Evolutionary conservation across 2,113 vertebrate genomes (phyloP).

Genomic region (Pholis gunnellus): DNA sequence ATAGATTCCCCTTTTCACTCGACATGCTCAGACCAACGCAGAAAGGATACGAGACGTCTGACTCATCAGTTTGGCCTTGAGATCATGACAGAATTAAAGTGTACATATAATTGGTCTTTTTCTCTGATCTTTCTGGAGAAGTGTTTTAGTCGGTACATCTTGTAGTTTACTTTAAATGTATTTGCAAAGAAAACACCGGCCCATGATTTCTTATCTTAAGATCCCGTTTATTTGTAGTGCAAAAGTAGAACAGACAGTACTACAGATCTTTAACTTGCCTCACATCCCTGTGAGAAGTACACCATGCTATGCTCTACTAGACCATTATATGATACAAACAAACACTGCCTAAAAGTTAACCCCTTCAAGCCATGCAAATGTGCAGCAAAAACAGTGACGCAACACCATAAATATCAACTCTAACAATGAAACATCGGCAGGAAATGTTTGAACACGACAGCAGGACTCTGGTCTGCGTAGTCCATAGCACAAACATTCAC

Average conservation of each 20-base stretch:
- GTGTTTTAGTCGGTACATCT: neutral
- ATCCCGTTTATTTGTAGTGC: constrained; percentile 80
- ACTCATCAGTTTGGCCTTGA: constrained; percentile 50
- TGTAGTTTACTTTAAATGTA: neutral
- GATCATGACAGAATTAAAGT: constrained; percentile 11
- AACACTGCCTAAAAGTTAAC: constrained; percentile 22
- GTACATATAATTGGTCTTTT: constrained; percentile 1
- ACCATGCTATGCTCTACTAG: constrained; percentile 46
- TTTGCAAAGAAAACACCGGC: constrained; percentile 14
- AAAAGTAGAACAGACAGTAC: constrained; percentile 65
- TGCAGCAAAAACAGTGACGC: constrained; percentile 11
- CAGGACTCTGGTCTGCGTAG: constrained; percentile 51
- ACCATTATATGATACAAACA: constrained; percentile 27
- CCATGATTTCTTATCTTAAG: constrained; percentile 23
- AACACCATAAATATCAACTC: constrained; percentile 50
- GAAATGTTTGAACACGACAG: constrained; percentile 34
- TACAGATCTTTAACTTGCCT: constrained; percentile 58
- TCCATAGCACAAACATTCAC: constrained; percentile 45
- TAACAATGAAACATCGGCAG: constrained; percentile 13
- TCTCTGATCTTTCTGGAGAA: neutral
- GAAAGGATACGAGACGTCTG: constrained; percentile 60
- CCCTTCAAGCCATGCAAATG: constrained; percentile 54
- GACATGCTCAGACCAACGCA: constrained; percentile 8
- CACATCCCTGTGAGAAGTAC: constrained; percentile 39
- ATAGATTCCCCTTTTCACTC: constrained; percentile 1